Evolutionary conservation across 1,140 invertebrate species (phyloP).

Genomic region (Heterodera carotae): DNA sequence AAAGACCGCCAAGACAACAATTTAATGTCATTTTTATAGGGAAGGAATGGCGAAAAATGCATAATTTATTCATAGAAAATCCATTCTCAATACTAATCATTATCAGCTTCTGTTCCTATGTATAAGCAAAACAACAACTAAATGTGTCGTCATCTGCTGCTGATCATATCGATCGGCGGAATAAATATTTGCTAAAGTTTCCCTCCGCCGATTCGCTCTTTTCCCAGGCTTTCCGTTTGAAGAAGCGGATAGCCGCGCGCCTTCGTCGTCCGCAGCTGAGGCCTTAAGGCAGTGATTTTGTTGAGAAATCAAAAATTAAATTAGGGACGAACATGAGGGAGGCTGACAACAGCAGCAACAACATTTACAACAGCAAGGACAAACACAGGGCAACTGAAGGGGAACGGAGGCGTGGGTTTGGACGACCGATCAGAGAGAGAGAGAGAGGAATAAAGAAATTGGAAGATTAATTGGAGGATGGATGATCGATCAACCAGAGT

Average conservation of each 20-base stretch:
- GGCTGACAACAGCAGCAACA: slow-evolving; percentile 13
- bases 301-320: not conserved
- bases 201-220: not conserved
- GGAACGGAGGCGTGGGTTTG: not conserved
- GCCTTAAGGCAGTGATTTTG: not conserved
- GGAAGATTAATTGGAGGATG: too few relatives aligned
- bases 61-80: not conserved
- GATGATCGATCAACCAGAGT: too few relatives aligned
- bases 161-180: not conserved
- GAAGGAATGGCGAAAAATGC: too few relatives aligned
- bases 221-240: slow-evolving; percentile 13
- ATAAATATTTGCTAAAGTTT: not conserved
- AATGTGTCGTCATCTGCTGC: too few relatives aligned
- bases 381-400: slow-evolving; percentile 2
- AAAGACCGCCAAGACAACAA: not conserved
- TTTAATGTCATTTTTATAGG: not conserved
- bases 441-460: too few relatives aligned
- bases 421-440: too few relatives aligned
- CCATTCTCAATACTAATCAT: not conserved
- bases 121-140: too few relatives aligned
- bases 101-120: too few relatives aligned
- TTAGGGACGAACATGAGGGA: not conserved
- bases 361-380: slow-evolving; percentile 4
- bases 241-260: slow-evolving; percentile 9
- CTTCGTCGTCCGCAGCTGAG: slow-evolving; percentile 6